Evolutionary conservation across 2,888 invertebrate species (phyloP).

Genomic region (Eilema caniola): DNA sequence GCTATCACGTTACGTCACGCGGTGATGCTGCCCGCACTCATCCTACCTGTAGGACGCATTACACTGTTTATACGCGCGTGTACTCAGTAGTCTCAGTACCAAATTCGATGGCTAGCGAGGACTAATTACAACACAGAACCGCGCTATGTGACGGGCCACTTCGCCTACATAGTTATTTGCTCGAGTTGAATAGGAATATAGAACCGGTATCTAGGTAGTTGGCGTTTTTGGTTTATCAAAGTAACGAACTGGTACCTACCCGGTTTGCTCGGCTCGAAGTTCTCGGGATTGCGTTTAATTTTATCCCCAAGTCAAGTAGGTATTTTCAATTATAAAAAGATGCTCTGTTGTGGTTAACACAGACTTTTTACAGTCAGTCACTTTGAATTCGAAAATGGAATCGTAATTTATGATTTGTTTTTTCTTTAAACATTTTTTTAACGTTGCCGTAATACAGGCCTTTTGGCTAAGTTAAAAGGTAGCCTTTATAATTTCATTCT

Average conservation of each 20-base stretch:
- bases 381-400: constrained; percentile 31
- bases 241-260: constrained; percentile 35
- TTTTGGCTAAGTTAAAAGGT: constrained; percentile 45
- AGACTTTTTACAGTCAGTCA: constrained; percentile 12
- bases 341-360: constrained; percentile 23
- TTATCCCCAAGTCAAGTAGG: constrained; percentile 27
- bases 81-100: constrained; percentile 30
- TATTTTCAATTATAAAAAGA: constrained; percentile 39
- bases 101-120: constrained; percentile 11
- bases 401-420: constrained; percentile 16
- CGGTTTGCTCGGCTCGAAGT: constrained; percentile 12
- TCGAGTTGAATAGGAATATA: constrained; percentile 53
- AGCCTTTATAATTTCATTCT: constrained; percentile 48
- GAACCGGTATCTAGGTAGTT: constrained; percentile 57
- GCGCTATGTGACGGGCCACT: constrained; percentile 43
- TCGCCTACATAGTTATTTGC: constrained; percentile 45
- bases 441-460: constrained; percentile 22
- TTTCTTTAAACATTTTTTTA: constrained; percentile 19
- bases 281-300: constrained; percentile 23
- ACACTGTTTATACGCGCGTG: constrained; percentile 42
- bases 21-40: constrained; percentile 42
- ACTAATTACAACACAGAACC: constrained; percentile 49
- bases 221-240: constrained; percentile 40
- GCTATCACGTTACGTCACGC: constrained; percentile 66
- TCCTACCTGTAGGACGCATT: constrained; percentile 47